Evolutionary conservation across 2,113 vertebrate species (phyloP).

Genomic region (Harpagus bidentatus): DNA sequence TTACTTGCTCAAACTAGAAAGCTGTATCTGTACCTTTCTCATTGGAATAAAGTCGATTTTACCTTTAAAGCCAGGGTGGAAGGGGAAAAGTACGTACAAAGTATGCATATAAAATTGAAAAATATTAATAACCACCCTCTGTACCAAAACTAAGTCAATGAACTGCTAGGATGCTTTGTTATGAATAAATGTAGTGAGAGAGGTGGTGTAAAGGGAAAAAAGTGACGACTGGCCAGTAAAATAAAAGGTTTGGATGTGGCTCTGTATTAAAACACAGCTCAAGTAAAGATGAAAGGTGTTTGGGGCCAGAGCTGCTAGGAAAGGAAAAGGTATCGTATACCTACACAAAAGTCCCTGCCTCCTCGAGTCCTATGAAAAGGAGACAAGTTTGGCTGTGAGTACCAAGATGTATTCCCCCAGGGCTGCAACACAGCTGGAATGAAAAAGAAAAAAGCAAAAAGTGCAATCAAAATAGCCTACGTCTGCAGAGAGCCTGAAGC

Average conservation of each 20-base stretch:
- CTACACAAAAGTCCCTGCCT: neutral
- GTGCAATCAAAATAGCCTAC: neutral
- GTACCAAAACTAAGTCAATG: neutral
- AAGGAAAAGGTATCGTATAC: neutral
- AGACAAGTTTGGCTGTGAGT: neutral
- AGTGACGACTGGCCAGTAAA: neutral
- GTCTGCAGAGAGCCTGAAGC: neutral
- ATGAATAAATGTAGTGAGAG: neutral
- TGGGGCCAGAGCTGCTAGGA: neutral
- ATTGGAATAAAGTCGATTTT: neutral
- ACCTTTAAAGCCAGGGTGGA: neutral
- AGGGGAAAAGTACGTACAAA: neutral
- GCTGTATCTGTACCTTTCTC: neutral
- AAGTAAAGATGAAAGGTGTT: neutral
- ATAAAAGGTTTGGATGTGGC: neutral
- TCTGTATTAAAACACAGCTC: neutral
- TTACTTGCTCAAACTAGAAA: neutral
- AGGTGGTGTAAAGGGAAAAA: neutral
- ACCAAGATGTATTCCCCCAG: neutral
- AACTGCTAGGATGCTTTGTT: neutral
- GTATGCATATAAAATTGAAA: neutral
- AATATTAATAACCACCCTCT: neutral
- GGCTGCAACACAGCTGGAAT: neutral
- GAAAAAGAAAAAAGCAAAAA: neutral
- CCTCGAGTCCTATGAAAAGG: rapidly evolving